Conservation (phyloP, 2,113 vertebrate genomes). For the Aspiorhynchus laticeps region DNA sequence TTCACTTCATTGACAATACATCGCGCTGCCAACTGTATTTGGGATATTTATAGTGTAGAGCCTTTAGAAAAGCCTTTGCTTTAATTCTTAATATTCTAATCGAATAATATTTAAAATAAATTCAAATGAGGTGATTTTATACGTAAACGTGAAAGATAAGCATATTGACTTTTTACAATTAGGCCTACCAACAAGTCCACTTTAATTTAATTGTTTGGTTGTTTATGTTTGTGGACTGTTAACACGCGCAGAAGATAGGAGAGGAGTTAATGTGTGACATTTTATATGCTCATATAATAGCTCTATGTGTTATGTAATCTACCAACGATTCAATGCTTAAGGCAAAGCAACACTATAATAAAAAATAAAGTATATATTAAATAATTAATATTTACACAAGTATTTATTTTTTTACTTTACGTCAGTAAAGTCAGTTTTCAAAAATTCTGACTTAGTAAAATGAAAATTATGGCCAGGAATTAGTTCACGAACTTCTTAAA, state of each 20-base stretch:
- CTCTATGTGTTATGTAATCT: background rate
- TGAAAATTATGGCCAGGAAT: background rate
- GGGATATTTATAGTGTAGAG: slow-evolving; percentile 1
- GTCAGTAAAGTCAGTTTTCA: background rate
- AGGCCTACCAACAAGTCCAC: background rate
- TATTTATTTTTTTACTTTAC: background rate
- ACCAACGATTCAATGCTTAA: background rate
- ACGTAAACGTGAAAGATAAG: background rate
- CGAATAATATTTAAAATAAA: background rate
- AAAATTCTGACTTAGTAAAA: background rate
- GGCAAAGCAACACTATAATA: background rate
- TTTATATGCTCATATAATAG: slow-evolving; percentile 11
- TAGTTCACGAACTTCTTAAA: background rate
- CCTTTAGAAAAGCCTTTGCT: background rate
- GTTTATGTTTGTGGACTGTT: background rate
- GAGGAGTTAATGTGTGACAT: slow-evolving; percentile 10
- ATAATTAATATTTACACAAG: background rate
- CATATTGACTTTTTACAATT: background rate
- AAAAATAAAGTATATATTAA: background rate
- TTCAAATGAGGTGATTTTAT: background rate
- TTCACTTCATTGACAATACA: slow-evolving; percentile 29
- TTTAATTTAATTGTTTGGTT: background rate
- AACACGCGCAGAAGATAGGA: background rate
- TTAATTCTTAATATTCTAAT: background rate
- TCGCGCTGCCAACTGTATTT: slow-evolving; percentile 17